Percentiles rank a stretch among this genome's conserved stretches.
These are phyloP conservation scores for Neogobius melanostomus DNA, from an alignment of 2,113 vertebrate genomes.

Conservation along the genomic window DNA sequence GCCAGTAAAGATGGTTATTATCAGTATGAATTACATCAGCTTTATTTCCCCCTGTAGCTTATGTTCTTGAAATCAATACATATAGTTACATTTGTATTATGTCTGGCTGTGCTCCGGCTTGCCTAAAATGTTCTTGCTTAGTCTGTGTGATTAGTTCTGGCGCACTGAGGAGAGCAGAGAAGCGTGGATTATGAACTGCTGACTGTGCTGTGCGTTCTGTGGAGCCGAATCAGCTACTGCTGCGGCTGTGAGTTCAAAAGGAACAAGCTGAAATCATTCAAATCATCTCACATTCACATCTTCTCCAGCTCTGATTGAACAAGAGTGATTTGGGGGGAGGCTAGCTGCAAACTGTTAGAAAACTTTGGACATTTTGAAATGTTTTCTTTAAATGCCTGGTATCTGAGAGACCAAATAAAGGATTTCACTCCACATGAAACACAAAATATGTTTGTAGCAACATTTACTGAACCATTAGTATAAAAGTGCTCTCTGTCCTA, in stretches of 20 bases:
- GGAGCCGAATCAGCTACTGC: constrained; percentile 23
- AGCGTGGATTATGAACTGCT: constrained; percentile 66
- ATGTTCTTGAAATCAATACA: neutral
- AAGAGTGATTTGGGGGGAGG: constrained; percentile 34
- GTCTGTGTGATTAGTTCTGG: constrained; percentile 48
- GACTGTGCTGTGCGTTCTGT: constrained; percentile 45
- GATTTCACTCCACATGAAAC: neutral
- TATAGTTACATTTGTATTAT: neutral
- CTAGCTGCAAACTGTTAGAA: neutral
- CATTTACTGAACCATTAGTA: too few relatives aligned
- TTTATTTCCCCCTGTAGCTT: too few relatives aligned
- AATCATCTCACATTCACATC: constrained; percentile 23
- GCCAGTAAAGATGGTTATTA: too few relatives aligned
- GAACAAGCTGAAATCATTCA: constrained; percentile 50
- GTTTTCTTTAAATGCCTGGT: neutral
- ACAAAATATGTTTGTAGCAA: neutral
- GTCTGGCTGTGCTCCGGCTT: neutral
- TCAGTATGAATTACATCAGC: too few relatives aligned
- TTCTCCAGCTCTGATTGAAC: constrained; percentile 45
- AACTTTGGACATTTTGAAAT: neutral
- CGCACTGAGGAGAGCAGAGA: constrained; percentile 49
- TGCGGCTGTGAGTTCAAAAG: constrained; percentile 37
- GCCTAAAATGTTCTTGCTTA: neutral
- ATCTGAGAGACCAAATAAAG: too few relatives aligned
- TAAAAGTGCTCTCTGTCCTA: too few relatives aligned